phyloP scores from a whole-genome alignment of 1,140 invertebrate species.

The Zaprionus taronus region DNA sequence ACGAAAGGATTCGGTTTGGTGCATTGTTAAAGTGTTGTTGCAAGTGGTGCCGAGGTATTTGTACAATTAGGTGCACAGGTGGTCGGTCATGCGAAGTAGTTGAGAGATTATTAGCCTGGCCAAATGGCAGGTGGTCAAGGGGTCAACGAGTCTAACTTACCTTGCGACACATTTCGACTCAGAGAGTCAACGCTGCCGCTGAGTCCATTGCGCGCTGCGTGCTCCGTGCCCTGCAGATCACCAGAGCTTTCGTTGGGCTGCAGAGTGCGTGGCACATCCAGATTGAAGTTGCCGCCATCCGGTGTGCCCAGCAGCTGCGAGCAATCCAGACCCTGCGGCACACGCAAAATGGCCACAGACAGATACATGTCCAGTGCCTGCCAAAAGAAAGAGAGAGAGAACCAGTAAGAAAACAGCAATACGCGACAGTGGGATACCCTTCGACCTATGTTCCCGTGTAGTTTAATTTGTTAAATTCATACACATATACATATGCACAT shows the following conservation, averaged over 20 bases:
- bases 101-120: constrained; percentile 5
- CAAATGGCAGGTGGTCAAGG: not conserved
- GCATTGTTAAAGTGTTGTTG: constrained; percentile 53
- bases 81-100: constrained; percentile 45
- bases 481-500: too few species aligned
- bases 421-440: too few species aligned
- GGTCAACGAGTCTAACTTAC: constrained; percentile 35
- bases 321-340: constrained; percentile 92
- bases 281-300: constrained; percentile 56
- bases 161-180: constrained; percentile 82
- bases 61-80: constrained; percentile 27
- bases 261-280: constrained; percentile 77
- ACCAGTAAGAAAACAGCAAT: too few species aligned
- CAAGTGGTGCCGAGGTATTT: constrained; percentile 21
- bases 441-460: too few species aligned
- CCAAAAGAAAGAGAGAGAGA: not conserved
- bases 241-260: constrained; percentile 82
- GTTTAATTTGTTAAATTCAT: too few species aligned
- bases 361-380: constrained; percentile 95
- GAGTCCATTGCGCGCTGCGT: constrained; percentile 60
- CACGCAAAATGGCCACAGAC: constrained; percentile 93
- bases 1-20: constrained; percentile 47
- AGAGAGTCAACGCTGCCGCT: constrained; percentile 82
- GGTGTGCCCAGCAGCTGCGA: constrained; percentile 87
- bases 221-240: constrained; percentile 73